Evolutionary conservation across 1,140 invertebrate genomes (phyloP), one percentile per base, ranked within the genome.

Genomic region (Polypedilum pembai): DNA sequence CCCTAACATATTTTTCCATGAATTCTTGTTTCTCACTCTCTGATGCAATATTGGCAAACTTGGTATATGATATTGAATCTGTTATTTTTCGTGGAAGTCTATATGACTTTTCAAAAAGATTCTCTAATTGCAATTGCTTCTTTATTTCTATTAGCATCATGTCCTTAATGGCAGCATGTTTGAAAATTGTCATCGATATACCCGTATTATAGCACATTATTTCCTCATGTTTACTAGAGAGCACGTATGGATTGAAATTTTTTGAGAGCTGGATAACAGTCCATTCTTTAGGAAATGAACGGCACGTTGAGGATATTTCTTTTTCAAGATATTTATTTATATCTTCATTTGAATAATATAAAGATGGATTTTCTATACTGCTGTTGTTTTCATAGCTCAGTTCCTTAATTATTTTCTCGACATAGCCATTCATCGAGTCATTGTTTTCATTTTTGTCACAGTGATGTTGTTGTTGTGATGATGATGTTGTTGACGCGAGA

Each of bases 141-240:
- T 18, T 69, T 20, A 69, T 18, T 21, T 69, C 65, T 8, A 69
- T 0, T 18, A 69, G 7, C 8, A 69, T 8, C 65, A 69, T 69
- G 8, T 69, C 65, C 12, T 69, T 69, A 5, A 69, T 10, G 8
- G 65, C 17, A 10, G 65, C 20, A 10, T 69, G 65, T 21, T 69
- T 69, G 18, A 69, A 69, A 20, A 69, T 69, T 69, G 65, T 69
- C 65, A 69, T 69, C 17, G 65, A 69, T 69, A 69, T 69, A 21
- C 65, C 65, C n/a, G 65, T 20, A 69, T 21, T 69, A 21, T 18
- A 69, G 8, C 18, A 8, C 7, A 18, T 8, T 20, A 69, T 69
- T 18, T 69, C 65, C 20, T 69, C 65, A 69, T 20, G 18, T 21
- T 69, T 69, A 69, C 65, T 69, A 18, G 65, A 69, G 17, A 69